Base-by-base conservation (phyloP, 2,888 invertebrate genomes). In the Drosophila anceps region DNA sequence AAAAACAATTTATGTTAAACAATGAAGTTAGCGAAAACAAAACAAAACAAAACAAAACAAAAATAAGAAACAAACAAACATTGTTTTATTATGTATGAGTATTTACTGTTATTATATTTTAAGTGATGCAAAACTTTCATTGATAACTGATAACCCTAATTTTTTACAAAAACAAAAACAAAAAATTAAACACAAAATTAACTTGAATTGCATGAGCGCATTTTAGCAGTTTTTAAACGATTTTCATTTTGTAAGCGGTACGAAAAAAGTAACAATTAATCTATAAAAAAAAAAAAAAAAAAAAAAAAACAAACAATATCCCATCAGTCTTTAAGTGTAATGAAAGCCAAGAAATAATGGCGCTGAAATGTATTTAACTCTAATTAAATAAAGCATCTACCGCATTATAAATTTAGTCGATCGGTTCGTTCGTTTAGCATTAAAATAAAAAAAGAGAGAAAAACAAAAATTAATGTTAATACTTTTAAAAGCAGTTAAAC, bases 91-190 rank as follows among this genome's bases (percentile, higher is more conserved):
- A 80, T 87, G 84, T 87, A 71, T 63, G 73, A 73, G 83, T 81
- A 82, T 76, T 83, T 78, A 82, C 89, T 88, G 86, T 86, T 84
- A 84, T 88, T 86, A 83, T 88, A 81, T 86, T 89, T 87, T 87
- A 87, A 89, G 82, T 63, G 73, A 77, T 72, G 61, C 57, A 73
- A 74, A 87, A 84, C 59, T 76, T 70, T 72, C 59, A 74, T 82
- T 83, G 59, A 69, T 62, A 69, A 61, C 58, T 83, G 59, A 66
- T 59, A 69, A 64, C 37, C 39, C 60, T 81, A 44, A 66, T 84
- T 88, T 87, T 71, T 82, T 73, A 59, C 63, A 57, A 68, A 59
- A 69, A 68, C 51, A 57, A 68, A 72, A 54, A 59, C 69, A 54
- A 65, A 65, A 57, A 61, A 66, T 67, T 39, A 39, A 57, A 43